Evolutionary conservation across 2,888 invertebrate genomes (phyloP).

Genomic region (Volucella zonaria): DNA sequence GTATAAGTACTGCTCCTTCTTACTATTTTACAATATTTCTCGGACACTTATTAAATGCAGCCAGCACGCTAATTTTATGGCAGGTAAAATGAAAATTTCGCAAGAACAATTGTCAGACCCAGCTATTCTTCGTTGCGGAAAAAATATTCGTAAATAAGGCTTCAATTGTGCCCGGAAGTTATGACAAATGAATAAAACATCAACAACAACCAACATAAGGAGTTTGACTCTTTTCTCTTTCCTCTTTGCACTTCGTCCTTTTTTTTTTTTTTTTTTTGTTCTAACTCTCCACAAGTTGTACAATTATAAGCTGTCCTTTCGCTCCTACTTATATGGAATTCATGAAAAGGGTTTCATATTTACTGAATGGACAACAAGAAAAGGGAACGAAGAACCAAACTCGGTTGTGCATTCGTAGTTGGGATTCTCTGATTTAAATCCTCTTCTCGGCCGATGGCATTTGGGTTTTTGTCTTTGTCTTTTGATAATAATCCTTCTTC

Average conservation of each 20-base stretch:
- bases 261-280: slow-evolving; percentile 41
- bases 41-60: slow-evolving; percentile 72
- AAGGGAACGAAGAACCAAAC: slow-evolving; percentile 24
- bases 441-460: slow-evolving; percentile 38
- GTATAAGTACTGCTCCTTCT: slow-evolving; percentile 8
- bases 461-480: slow-evolving; percentile 29
- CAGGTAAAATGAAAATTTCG: slow-evolving; percentile 54
- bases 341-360: slow-evolving; percentile 55
- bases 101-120: slow-evolving; percentile 58
- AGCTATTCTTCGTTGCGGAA: slow-evolving; percentile 25
- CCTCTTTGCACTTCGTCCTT: slow-evolving; percentile 3
- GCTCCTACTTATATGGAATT: slow-evolving; percentile 52
- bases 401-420: slow-evolving; percentile 7
- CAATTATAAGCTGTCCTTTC: slow-evolving; percentile 66
- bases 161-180: slow-evolving; percentile 71
- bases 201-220: slow-evolving; percentile 40
- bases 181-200: slow-evolving; percentile 69
- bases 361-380: slow-evolving; percentile 23
- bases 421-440: slow-evolving; percentile 51
- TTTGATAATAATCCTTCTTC: slow-evolving; percentile 65
- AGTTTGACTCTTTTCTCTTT: slow-evolving; percentile 37
- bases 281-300: slow-evolving; percentile 47
- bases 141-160: slow-evolving; percentile 53
- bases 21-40: slow-evolving; percentile 61
- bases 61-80: slow-evolving; percentile 67